Evolutionary conservation across 2,113 vertebrate species (phyloP).

Genomic region (Periophthalmus modestus): DNA sequence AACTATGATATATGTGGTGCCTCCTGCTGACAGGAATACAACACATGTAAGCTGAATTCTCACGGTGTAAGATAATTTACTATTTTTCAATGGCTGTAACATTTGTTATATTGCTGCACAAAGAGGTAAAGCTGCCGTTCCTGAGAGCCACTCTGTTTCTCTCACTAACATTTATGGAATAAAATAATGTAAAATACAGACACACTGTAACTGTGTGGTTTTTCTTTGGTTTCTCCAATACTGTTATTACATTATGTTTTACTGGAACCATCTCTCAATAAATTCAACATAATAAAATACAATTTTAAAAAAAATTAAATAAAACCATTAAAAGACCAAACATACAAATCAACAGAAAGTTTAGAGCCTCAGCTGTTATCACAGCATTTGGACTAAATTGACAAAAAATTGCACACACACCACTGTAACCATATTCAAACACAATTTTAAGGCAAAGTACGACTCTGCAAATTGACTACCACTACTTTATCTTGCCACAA

Average conservation of each 20-base stretch:
- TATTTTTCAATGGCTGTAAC: not conserved
- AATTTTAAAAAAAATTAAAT: not conserved
- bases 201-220: not conserved
- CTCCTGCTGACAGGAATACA: not conserved
- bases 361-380: not conserved
- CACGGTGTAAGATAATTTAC: not conserved
- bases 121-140: conserved; percentile 5
- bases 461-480: not conserved
- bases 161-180: not conserved
- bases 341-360: not conserved
- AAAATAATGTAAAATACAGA: conserved; percentile 2
- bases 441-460: not conserved
- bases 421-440: not conserved
- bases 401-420: not conserved
- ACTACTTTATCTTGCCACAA: not conserved
- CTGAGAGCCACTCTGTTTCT: not conserved
- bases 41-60: not conserved
- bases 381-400: not conserved
- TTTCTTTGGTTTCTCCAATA: conserved; percentile 4
- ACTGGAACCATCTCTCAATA: not conserved
- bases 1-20: not conserved
- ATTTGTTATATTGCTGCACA: not conserved
- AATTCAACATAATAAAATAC: conserved; percentile 20
- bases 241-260: not conserved
- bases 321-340: not conserved